These are phyloP conservation scores for Corydoras sp. DNA, from an alignment of 2,113 vertebrate genomes.

Conservation along the genomic window DNA sequence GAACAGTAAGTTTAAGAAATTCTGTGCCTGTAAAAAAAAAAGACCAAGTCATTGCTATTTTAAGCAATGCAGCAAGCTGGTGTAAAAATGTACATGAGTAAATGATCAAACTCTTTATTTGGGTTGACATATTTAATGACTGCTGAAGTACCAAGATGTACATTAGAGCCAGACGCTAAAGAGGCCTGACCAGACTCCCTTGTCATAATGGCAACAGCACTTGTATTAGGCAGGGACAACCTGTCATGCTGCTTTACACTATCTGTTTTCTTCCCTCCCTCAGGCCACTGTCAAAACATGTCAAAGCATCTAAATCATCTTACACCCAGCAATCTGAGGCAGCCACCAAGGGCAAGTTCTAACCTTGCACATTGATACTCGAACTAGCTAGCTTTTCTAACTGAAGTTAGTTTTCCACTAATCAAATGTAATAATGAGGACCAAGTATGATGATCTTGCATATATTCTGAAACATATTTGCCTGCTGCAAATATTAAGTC, in stretches of 20 bases:
- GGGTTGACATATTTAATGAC: conserved; percentile 12
- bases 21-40: no score
- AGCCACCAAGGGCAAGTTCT: background rate
- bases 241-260: conserved; percentile 26
- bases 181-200: background rate
- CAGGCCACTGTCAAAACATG: conserved; percentile 28
- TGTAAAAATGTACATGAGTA: background rate
- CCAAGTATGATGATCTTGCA: no score
- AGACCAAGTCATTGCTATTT: no score
- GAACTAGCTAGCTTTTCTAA: no score
- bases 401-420: no score
- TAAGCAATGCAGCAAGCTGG: no score
- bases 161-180: background rate
- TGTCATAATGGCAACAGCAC: background rate
- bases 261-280: conserved; percentile 7
- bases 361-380: no score
- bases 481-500: no score
- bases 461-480: no score
- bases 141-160: conserved; percentile 13
- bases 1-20: no score
- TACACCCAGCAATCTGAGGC: conserved; percentile 3
- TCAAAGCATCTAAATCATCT: conserved; percentile 39
- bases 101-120: conserved; percentile 3
- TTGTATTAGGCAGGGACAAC: conserved; percentile 29
- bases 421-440: no score